Evolutionary conservation across 2,797 vertebrate genomes (phyloP), one percentile per base, ranked within the genome.

Genomic region (Amblyopsis hoosieri): DNA sequence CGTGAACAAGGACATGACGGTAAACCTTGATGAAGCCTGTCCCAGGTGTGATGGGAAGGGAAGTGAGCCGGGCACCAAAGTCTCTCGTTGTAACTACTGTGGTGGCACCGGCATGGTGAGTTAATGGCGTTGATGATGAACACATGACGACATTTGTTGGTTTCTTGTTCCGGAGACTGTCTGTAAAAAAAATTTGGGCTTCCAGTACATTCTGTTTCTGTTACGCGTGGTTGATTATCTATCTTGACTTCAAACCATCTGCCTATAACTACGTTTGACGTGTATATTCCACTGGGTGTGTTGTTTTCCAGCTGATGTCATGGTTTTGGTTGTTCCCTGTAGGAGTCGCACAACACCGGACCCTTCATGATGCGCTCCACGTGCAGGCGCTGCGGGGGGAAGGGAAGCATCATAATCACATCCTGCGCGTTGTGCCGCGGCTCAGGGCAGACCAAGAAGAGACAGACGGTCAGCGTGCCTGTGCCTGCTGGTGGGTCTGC

Each of bases 31-130:
- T 0, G 95, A 94, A n/a, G 63, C 74, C 4, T 99, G 97, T 13
- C 92, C 91, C 55, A 90, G 96, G n/a, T 99, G 97, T 11, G 29
- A 90, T 0, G 97, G 96, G 7, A 93, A 84, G 65, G 96, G 96
- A 55, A 92, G 89, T 0, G 97, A 99, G 72, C 96, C 97, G 0
- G 97, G 97, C 49, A 97, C 96, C 62, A 95, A 90, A 73, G 82
- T 89, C 29, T 91, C 95, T 68, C 94, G 88, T 29, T 99, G 97
- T 57, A 91, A 94, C 69, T 97, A 95, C 81, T 99, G 97, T 58
- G 93, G 87, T 0, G 97, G 96, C 80, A 96, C 95, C 0, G 97
- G 97, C 87, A 95, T 94, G 95, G 97, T 99, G 63, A 93, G 94
- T 53, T 37, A 15, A 17, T 3, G 1, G 10, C 4, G 9, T 37